phyloP scores from a whole-genome alignment of 1,140 invertebrate genomes.

The Lycorma delicatula region DNA sequence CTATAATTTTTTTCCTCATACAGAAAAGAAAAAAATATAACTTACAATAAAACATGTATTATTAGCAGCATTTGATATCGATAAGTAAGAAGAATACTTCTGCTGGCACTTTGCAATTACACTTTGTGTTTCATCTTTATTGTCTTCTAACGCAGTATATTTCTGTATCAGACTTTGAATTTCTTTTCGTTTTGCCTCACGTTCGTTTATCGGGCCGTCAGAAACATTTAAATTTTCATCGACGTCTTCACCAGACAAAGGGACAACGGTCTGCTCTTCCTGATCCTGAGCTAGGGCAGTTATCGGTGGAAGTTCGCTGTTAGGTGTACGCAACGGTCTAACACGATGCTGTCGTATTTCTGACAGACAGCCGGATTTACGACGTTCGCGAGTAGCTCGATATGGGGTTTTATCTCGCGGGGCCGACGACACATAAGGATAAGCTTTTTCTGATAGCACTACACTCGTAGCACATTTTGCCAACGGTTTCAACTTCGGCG shows the following conservation, averaged over 20 bases:
- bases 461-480: slow-evolving; percentile 52
- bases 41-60: no score
- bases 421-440: slow-evolving; percentile 45
- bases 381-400: slow-evolving; percentile 28
- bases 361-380: not conserved
- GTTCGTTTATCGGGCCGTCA: slow-evolving; percentile 43
- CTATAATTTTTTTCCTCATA: not conserved
- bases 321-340: slow-evolving; percentile 11
- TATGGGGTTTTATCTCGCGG: slow-evolving; percentile 48
- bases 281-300: not conserved
- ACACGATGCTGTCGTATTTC: slow-evolving; percentile 23
- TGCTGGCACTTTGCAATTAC: slow-evolving; percentile 29
- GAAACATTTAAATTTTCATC: no score
- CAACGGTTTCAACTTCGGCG: slow-evolving; percentile 33
- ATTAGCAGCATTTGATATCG: not conserved
- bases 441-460: slow-evolving; percentile 55
- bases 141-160: slow-evolving; percentile 60
- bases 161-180: slow-evolving; percentile 70
- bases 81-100: slow-evolving; percentile 29
- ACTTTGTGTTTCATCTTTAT: slow-evolving; percentile 17
- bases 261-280: not conserved
- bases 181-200: slow-evolving; percentile 67
- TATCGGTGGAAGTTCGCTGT: not conserved
- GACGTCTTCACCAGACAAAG: no score
- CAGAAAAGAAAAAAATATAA: no score